Evolutionary conservation across 2,888 invertebrate species (phyloP).

Genomic region (Meiosimyza platycephala): DNA sequence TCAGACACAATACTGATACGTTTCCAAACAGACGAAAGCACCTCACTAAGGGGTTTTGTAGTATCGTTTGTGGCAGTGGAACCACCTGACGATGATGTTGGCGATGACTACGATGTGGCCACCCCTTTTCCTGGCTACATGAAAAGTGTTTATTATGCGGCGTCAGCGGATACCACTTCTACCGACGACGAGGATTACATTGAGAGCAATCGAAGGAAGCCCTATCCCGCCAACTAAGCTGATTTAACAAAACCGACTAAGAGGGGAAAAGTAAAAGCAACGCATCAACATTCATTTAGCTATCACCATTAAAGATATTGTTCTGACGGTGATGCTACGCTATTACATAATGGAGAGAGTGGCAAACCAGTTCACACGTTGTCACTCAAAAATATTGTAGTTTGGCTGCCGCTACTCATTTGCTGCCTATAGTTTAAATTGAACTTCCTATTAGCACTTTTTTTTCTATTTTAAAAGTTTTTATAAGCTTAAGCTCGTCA

Average conservation of each 20-base stretch:
- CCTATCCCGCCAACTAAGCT: conserved; percentile 10
- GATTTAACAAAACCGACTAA: conserved; percentile 2
- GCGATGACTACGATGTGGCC: conserved; percentile 58
- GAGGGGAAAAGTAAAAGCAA: background rate
- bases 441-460: background rate
- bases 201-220: conserved; percentile 17
- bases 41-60: conserved; percentile 91
- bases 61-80: conserved; percentile 84
- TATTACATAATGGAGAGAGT: no score
- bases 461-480: no score
- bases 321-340: no score
- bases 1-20: conserved; percentile 87
- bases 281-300: background rate
- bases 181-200: conserved; percentile 39
- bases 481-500: no score
- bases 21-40: conserved; percentile 91
- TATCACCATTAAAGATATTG: no score
- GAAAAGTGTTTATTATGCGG: conserved; percentile 58
- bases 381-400: background rate
- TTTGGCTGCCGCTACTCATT: background rate
- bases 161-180: conserved; percentile 40
- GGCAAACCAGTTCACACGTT: no score
- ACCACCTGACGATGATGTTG: conserved; percentile 67
- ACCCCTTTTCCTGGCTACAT: conserved; percentile 67
- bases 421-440: conserved; percentile 1